These are phyloP conservation scores for Cichladusa arquata DNA, from an alignment of 2,113 vertebrate species.

Conservation along the genomic window DNA sequence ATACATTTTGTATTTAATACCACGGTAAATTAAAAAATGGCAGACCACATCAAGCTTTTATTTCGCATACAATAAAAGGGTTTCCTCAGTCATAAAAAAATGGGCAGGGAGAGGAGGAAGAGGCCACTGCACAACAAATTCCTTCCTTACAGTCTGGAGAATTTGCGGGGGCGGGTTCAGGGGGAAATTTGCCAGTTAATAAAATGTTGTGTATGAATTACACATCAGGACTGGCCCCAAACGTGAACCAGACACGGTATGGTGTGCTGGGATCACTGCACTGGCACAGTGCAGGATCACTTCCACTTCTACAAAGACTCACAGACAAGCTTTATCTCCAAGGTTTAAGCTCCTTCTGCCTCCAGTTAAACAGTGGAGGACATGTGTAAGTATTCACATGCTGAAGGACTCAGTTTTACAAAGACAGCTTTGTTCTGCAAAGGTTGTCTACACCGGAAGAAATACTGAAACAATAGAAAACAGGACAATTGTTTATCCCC, in stretches of 20 bases:
- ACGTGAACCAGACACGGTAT: constrained; percentile 33
- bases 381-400: constrained; percentile 3
- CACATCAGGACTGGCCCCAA: constrained; percentile 19
- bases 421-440: constrained; percentile 36
- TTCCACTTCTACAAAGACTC: background rate
- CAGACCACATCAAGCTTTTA: constrained; percentile 60
- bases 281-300: background rate
- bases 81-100: constrained; percentile 59
- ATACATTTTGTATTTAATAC: constrained; percentile 52
- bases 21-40: constrained; percentile 54
- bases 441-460: background rate
- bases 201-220: constrained; percentile 50
- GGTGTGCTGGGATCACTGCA: constrained; percentile 30
- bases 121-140: constrained; percentile 57
- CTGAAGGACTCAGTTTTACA: constrained; percentile 41
- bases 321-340: constrained; percentile 27
- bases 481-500: constrained; percentile 4
- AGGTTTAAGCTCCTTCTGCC: constrained; percentile 20
- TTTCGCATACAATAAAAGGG: constrained; percentile 51
- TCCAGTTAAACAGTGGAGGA: constrained; percentile 1
- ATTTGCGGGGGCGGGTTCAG: background rate
- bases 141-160: constrained; percentile 48
- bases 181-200: constrained; percentile 64
- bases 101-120: constrained; percentile 39
- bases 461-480: constrained; percentile 29